Evolutionary conservation across 2,888 invertebrate species (phyloP), one percentile per base, ranked within the genome.

Genomic region (Sisyra nigra): DNA sequence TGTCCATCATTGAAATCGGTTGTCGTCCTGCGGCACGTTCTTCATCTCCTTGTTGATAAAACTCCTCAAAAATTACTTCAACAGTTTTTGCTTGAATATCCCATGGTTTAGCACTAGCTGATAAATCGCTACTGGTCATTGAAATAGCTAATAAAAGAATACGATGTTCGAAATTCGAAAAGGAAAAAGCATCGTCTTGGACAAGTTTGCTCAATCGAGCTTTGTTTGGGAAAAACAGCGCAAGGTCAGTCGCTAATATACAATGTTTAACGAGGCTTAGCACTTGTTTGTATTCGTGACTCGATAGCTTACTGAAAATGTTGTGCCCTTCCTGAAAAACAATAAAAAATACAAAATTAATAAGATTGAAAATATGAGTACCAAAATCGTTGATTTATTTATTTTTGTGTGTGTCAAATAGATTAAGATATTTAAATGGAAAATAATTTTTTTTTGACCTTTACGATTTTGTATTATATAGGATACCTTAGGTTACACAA

Each of bases 61-160:
- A 85, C 57, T 85, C 84, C 53, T 83, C 79, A 55, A 82, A 83
- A 43, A 88, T 87, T 6, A 85, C 80, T 54, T 74, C 73, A 2
- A 86, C 86, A 0, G 86, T 84, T 55, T 82, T 74, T 14, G 76
- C 73, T 61, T 88, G 87, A 2, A 83, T 68, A 17, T 78, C 71
- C 86, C 87, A 88, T 1, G 86, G 85, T 57, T 88, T 88, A 1
- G 85, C 79, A 50, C 82, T 80, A 1, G 87, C 85, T 43, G 85
- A 84, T 13, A 88, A 63, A 58, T 88, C 88, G 48, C 83, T 80
- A 0, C 81, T 80, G 0, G 87, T 87, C 87, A 88, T 88, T 2
- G 80, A 71, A 49, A 85, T 72, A 0, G 83, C 83, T 66, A 81
- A 76, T 2, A 80, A 68, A 29, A 84, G 60, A 41, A 73, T 61